A percentile compares a stretch with the other conserved stretches of the same genome.
Conservation (phyloP, 2,113 vertebrate genomes). For the Numenius arquata region DNA sequence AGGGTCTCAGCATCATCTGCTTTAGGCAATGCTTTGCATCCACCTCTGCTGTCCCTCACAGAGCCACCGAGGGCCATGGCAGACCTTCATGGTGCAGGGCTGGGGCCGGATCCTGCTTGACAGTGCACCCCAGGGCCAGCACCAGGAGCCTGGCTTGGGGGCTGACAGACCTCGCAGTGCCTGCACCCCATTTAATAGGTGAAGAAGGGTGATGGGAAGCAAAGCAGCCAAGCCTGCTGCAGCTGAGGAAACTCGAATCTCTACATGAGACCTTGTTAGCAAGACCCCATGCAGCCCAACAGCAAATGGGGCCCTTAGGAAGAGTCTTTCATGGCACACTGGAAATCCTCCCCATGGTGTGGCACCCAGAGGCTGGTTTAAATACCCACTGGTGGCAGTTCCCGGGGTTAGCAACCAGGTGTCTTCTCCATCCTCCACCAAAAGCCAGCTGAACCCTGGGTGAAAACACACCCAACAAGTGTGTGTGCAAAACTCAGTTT, state of each 20-base stretch:
- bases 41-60: fast-evolving
- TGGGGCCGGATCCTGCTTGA: not conserved
- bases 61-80: not conserved
- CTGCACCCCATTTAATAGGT: not conserved
- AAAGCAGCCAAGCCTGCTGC: not conserved
- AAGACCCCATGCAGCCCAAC: not conserved
- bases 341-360: not conserved
- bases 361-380: not conserved
- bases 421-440: not conserved
- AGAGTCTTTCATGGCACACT: not conserved
- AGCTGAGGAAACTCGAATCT: not conserved
- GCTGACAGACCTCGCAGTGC: not conserved
- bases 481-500: not conserved
- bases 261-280: not conserved
- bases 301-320: not conserved
- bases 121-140: not conserved
- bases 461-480: fast-evolving
- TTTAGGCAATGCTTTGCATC: not conserved
- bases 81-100: fast-evolving
- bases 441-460: not conserved
- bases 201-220: not conserved
- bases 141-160: not conserved
- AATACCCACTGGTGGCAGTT: fast-evolving
- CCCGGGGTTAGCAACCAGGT: not conserved
- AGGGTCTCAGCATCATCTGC: fast-evolving